Evolutionary conservation across 2,888 invertebrate species (phyloP).

Genomic region (Drosophila falleni): DNA sequence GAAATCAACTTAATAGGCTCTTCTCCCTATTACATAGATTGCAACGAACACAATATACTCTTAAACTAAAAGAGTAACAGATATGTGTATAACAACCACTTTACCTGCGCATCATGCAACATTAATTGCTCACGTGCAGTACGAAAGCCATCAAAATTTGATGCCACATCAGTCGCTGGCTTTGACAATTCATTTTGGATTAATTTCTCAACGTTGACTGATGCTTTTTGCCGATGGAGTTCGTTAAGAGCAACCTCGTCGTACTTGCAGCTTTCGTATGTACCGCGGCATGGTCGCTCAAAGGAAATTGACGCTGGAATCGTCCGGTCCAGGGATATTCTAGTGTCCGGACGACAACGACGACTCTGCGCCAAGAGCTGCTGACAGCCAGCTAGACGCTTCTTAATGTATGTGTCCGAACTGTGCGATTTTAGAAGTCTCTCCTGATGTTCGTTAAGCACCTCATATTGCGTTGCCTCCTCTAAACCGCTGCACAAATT

Average conservation of each 20-base stretch:
- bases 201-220: neutral
- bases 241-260: conserved; percentile 26
- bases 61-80: neutral
- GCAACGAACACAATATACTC: neutral
- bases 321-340: neutral
- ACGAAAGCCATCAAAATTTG: conserved; percentile 59
- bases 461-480: conserved; percentile 8
- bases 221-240: neutral
- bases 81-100: neutral
- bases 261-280: conserved; percentile 48
- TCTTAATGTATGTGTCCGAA: conserved; percentile 7
- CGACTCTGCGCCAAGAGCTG: conserved; percentile 20
- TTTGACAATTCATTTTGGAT: neutral
- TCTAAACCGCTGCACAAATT: conserved; percentile 25
- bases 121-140: conserved; percentile 80
- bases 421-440: conserved; percentile 14
- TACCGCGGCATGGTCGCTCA: conserved; percentile 47
- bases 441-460: conserved; percentile 50
- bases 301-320: neutral
- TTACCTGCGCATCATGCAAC: conserved; percentile 70
- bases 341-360: neutral
- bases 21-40: neutral
- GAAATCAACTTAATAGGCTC: too few relatives aligned
- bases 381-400: conserved; percentile 44
- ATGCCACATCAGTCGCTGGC: neutral